Conservation (phyloP, 2,113 vertebrate species). For the Misgurnus anguillicaudatus region DNA sequence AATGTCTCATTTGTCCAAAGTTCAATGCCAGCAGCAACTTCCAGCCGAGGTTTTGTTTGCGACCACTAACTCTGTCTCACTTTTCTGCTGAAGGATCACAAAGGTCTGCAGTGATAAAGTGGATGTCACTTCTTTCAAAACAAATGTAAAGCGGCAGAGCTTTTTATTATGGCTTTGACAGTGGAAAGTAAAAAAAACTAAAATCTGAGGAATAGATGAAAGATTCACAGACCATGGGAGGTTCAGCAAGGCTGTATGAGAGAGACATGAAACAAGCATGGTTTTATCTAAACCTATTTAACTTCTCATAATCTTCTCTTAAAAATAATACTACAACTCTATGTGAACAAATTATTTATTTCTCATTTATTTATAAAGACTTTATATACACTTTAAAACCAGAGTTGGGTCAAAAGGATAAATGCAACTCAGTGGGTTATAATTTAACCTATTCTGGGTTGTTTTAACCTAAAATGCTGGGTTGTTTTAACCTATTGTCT, state of each 20-base stretch:
- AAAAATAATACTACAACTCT: too few relatives aligned
- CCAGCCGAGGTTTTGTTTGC: constrained; percentile 44
- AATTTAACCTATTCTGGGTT: too few relatives aligned
- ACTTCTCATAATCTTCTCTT: too few relatives aligned
- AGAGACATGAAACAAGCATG: neutral
- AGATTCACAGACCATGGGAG: constrained; percentile 24
- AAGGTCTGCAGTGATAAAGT: constrained; percentile 47
- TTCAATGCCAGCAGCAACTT: constrained; percentile 47
- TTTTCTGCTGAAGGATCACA: constrained; percentile 41
- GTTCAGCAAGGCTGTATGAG: neutral
- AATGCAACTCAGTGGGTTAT: too few relatives aligned
- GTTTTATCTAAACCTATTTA: neutral
- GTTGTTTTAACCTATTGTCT: too few relatives aligned
- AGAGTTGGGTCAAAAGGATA: too few relatives aligned
- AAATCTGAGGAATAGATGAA: constrained; percentile 30
- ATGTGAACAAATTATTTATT: too few relatives aligned
- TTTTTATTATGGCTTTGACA: constrained; percentile 32
- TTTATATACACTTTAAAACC: too few relatives aligned
- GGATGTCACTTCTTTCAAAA: constrained; percentile 55
- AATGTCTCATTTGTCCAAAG: constrained; percentile 58
- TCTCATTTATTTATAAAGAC: too few relatives aligned
- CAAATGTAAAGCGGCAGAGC: constrained; percentile 32
- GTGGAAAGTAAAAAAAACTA: constrained; percentile 27
- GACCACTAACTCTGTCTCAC: constrained; percentile 39
- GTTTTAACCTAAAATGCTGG: too few relatives aligned